Evolutionary conservation across 2,113 vertebrate species (phyloP), one percentile per base, ranked within the genome.

Genomic region (Chitala chitala): DNA sequence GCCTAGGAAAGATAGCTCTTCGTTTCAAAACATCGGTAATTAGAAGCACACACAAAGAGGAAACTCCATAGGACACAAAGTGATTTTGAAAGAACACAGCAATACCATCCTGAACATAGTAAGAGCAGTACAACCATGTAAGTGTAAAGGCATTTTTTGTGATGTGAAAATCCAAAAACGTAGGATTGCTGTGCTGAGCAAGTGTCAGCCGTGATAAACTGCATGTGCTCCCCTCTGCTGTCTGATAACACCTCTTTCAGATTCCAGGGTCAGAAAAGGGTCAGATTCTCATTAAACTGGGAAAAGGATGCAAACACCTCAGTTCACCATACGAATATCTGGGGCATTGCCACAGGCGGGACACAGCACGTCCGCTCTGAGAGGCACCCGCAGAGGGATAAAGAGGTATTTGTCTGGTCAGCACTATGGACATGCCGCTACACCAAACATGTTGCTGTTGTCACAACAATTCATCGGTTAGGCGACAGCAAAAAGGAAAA

Each of bases 391-490:
- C 72, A 38, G 10, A 53, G 56, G 76, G 69, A 79, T 79, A 83
- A 82, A 79, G 71, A 48, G 42, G 33, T 76, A 63, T 72, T 81
- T 84, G 82, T 86, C 51, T 36, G 33, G 12, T 7, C 66, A 22
- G 26, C 72, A 83, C 71, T 81, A 78, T 69, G 74, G 54, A 61
- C 50, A 73, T 69, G 58, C 73, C 81, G 51, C 72, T 38, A n/a
- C 51, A 26, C 44, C 54, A 77, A 71, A 38, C 13, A 29, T 20
- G n/a, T 17, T 66, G 59, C 54, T 56, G 33, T 70, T 33, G 5
- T 77, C 10, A 51, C 12, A 20, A 29, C 31, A 15, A 9, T 61
- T 17, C 50, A 31, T 13, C 31, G 61, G n/a, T 24, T 36, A 24
- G 8, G 8, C 38, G 4, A 10, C 40, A 66, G 40, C 31, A 36